Base-by-base conservation (phyloP, 2,113 vertebrate genomes). In the Caretta caretta region DNA sequence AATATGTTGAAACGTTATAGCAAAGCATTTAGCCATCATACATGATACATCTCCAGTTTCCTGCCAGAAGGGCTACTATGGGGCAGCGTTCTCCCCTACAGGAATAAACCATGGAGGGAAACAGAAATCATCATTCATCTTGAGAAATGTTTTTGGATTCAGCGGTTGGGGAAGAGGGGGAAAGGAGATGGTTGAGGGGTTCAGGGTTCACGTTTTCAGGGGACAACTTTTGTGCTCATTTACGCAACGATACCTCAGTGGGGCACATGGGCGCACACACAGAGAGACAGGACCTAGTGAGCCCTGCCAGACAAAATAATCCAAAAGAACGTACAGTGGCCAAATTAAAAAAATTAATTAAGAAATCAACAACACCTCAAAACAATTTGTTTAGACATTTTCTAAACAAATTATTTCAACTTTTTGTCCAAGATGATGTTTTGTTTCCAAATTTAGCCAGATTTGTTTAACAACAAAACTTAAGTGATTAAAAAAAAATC, bases 1-100 rank as follows among this genome's bases (percentile, higher is more conserved):
- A 87, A 7, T 53, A 56, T 0, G 0, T 35, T n/a, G 81, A 83
- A 92, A 25, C 4, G 2, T 0, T 9, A n/a, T 1, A 0, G n/a
- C 16, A 87, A 76, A 87, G 51, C 6, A 8, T 2, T 50, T 27
- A 35, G 76, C 88, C 29, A 54, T 17, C 31, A 19, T n/a, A 1
- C 49, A 4, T 11, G 69, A 56, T n/a, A n/a, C 22, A 0, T 75
- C 94, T 92, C 81, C 81, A 80, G 42, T 65, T 38, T 86, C 29
- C 19, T 80, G n/a, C 25, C 0, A 11, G 56, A 80, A 90, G 81
- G 87, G 5, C 10, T 14, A 8, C 0, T 1, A 16, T 42, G 83
- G 62, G 17, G 22, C 14, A 91, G 27, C 10, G 16, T 9, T 53
- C 50, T 38, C 29, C 12, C 42, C 5, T 38, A 19, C 31, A 49